Evolutionary conservation across 1,140 invertebrate species (phyloP).

Genomic region (Ptiloglossa arizonensis): DNA sequence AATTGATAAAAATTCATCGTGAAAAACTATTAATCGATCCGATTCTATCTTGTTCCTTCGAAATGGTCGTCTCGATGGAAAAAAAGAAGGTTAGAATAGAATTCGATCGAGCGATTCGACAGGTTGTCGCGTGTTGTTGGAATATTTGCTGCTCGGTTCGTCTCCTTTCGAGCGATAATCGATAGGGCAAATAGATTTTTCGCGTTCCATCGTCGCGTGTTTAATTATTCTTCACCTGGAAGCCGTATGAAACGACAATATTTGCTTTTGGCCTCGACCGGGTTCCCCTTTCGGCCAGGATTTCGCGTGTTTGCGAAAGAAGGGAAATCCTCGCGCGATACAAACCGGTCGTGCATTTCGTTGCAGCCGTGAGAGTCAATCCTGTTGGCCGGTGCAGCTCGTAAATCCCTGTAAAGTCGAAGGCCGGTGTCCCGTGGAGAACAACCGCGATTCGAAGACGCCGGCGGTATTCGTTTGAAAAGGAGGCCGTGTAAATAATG

Average conservation of each 20-base stretch:
- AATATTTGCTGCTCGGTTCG: conserved; percentile 1
- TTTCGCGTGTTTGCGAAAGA: conserved; percentile 24
- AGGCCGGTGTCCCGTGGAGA: conserved; percentile 29
- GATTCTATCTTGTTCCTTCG: no score
- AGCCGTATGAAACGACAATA: conserved; percentile 20
- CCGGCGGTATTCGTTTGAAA: conserved; percentile 54
- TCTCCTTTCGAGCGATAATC: background rate
- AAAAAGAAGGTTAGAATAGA: no score
- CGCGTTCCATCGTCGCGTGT: background rate
- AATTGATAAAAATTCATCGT: no score
- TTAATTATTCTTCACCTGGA: conserved; percentile 25
- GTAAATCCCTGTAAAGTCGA: conserved; percentile 59
- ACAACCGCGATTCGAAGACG: conserved; percentile 40
- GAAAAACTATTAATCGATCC: no score
- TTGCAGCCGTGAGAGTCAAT: conserved; percentile 52
- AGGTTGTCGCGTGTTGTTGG: background rate
- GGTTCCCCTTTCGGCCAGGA: background rate
- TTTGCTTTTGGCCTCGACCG: conserved; percentile 9
- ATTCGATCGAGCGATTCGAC: no score
- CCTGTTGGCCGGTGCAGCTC: conserved; percentile 37
- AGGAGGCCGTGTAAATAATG: conserved; percentile 66
- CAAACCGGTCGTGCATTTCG: conserved; percentile 20
- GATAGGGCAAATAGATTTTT: conserved; percentile 11
- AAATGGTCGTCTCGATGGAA: no score
- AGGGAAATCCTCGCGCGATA: conserved; percentile 49